Evolutionary conservation across 2,113 vertebrate species (phyloP), one percentile per base, ranked within the genome.

Genomic region (Petrocephalus zakoni): DNA sequence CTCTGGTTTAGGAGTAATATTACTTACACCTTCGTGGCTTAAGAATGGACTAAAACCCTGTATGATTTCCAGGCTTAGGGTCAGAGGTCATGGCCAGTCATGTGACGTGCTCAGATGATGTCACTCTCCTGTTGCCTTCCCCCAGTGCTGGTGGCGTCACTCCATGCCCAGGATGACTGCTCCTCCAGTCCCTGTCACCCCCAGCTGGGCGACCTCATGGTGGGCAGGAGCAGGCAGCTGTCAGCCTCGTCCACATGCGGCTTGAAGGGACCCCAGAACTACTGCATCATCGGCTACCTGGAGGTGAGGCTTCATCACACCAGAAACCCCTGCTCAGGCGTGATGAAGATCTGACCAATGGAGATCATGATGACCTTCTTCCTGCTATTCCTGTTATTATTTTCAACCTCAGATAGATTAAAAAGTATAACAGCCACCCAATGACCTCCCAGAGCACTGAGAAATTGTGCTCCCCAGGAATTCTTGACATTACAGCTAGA

Each of bases 281-380:
- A 98, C 90, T 98, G 97, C 94, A 98, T 97, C 91, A 90, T 98
- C 17, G 94, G 97, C 91, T 96, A 97, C 92, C 92, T 99, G 10
- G 95, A 98, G 97, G 97, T 99, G 78, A 88, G 94, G 34, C 15
- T 78, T 37, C 25, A 9, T 51, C 75, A 85, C 34, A 88, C 64
- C 56, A 6, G 21, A 87, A 89, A 55, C 34, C 19, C 21, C 37
- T 56, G 51, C 53, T 87, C 55, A 78, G 84, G 9, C 9, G 34
- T 9, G 29, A 55, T 29, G 15, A 42, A 8, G 34, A 34, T 17
- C 13, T 72, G 29, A 72, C 29, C 25, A 5, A 72, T 42, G 72
- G 72, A 78, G 34, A 78, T 42, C 72, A 42, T 42, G 17, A 78
- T 78, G n/a, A n/a, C n/a, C n/a, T n/a, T n/a, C 72, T 78, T 37